Base-by-base conservation (phyloP, 2,113 vertebrate species). In the Syrrhaptes paradoxus region DNA sequence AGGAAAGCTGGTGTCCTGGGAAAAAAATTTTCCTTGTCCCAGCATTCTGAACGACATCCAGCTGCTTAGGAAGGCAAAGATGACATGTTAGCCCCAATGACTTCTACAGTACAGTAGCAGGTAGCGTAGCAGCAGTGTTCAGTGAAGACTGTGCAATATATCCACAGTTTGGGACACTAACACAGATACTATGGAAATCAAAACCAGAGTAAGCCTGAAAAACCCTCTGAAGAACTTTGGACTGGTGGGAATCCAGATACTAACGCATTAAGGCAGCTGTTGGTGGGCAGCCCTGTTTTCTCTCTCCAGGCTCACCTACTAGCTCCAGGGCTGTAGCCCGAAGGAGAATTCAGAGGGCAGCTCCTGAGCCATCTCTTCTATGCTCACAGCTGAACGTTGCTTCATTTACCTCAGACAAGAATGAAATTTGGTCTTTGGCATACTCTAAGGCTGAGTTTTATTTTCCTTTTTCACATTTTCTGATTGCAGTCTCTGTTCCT, bases 21-120 rank as follows among this genome's bases (percentile, higher is more conserved):
- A 92, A 65, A 93, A 32, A 85, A 49, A 58, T 31, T 96, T 92
- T 95, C 84, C 92, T 94, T 94, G 90, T 96, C 73, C 96, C 80
- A 87, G 70, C 62, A 91, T 96, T 87, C 86, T 92, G 88, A 96
- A 95, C 92, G 90, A 93, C 89, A 96, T 90, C 41, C 74, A 72
- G 92, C 65, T 93, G 95, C 92, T 95, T 92, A 94, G 86, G 70
- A 96, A 93, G 31, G 73, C 74, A 92, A 75, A 85, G 66, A 87
- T 70, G 68, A 76, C 61, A 62, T 24, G 41, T 67, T 88, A 87
- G 90, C 73, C 86, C 88, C 3, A 19, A 18, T 66, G 92, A 89
- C 46, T 22, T 49, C 5, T 5, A n/a, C 76, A 90, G 80, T 26
- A 68, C 41, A 62, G 61, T 76, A 72, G 76, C 88, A 94, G 85